Evolutionary conservation across 2,888 invertebrate genomes (phyloP).

Genomic region (Scrobipalpa atriplicella): DNA sequence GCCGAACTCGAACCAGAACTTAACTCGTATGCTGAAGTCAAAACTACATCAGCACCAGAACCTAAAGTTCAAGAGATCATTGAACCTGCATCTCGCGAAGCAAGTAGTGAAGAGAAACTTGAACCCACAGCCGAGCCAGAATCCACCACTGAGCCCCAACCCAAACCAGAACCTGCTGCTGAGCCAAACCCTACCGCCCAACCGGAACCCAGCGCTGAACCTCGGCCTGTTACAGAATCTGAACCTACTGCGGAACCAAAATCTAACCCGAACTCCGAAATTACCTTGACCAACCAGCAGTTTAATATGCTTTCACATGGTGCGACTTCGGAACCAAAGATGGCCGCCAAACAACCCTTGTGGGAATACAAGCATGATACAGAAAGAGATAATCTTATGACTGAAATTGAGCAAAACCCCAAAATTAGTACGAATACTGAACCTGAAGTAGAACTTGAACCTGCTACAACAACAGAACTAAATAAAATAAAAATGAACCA

Average conservation of each 20-base stretch:
- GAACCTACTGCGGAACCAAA: constrained; percentile 42
- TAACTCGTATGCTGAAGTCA: constrained; percentile 50
- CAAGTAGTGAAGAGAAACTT: neutral
- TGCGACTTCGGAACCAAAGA: neutral
- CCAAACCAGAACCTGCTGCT: constrained; percentile 49
- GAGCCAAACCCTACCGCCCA: constrained; percentile 48
- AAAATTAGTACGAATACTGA: neutral
- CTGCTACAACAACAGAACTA: constrained; percentile 33
- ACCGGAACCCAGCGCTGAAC: constrained; percentile 34
- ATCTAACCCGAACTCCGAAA: constrained; percentile 33
- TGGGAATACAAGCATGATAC: constrained; percentile 12
- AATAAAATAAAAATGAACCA: neutral
- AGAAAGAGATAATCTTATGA: neutral
- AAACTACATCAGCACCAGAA: constrained; percentile 60
- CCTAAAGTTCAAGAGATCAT: constrained; percentile 32
- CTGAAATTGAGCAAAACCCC: neutral
- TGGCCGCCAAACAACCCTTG: neutral
- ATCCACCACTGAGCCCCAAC: constrained; percentile 56
- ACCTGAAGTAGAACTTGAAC: constrained; percentile 30
- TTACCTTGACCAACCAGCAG: constrained; percentile 26
- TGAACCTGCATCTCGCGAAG: neutral
- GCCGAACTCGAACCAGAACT: constrained; percentile 40
- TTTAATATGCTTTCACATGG: neutral
- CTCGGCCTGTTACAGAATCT: constrained; percentile 29
- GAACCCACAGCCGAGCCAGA: constrained; percentile 52